These are phyloP conservation scores for Cepphus grylle DNA, from an alignment of 2,113 vertebrate species.

Conservation along the genomic window DNA sequence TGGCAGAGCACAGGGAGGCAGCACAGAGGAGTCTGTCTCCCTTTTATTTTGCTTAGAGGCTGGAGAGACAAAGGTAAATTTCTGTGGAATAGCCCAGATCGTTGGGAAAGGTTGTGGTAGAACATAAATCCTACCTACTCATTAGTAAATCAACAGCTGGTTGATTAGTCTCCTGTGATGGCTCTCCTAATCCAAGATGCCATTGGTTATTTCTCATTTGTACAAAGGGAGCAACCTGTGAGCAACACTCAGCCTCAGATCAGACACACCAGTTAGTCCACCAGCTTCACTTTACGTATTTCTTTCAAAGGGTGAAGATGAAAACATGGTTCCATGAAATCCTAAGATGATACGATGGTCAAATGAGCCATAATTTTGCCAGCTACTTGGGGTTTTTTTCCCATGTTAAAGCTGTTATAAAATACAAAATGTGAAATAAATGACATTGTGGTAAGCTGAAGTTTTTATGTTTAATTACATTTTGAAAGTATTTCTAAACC, in stretches of 20 bases:
- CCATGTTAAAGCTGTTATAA: background rate
- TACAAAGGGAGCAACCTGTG: background rate
- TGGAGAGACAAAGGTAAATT: background rate
- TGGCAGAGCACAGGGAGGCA: fast-evolving
- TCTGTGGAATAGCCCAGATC: background rate
- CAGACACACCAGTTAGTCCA: background rate
- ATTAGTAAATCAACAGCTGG: no score
- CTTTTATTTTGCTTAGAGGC: background rate
- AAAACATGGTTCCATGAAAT: background rate
- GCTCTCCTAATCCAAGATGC: background rate
- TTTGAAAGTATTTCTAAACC: background rate
- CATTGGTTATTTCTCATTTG: fast-evolving
- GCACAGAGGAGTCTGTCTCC: background rate
- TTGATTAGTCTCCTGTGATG: background rate
- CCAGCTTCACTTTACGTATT: background rate
- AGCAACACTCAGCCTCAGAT: background rate
- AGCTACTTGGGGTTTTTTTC: background rate
- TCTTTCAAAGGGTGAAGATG: background rate
- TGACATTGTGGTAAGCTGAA: background rate
- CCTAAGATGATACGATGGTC: fast-evolving
- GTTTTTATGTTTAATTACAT: background rate
- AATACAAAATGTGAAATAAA: background rate
- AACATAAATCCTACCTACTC: background rate
- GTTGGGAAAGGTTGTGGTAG: background rate
- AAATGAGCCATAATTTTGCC: background rate